phyloP scores from a whole-genome alignment of 2,888 invertebrate species.

The Plebejus anna region DNA sequence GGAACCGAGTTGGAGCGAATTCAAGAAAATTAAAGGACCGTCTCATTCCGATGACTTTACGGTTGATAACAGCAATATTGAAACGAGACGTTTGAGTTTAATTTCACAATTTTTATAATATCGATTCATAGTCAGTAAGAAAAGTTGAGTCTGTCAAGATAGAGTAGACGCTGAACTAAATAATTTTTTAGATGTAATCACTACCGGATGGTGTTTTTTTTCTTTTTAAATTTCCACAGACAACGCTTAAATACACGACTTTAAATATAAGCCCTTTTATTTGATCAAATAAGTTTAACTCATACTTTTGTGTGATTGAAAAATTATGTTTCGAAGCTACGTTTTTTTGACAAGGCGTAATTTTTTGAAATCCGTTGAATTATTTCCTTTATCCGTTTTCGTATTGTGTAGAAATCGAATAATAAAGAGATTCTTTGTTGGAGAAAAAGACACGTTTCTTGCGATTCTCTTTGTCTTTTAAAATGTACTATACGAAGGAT shows the following conservation, averaged over 20 bases:
- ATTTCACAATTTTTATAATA: neutral
- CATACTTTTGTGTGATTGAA: neutral
- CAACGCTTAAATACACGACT: too few relatives aligned
- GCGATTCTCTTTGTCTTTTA: constrained; percentile 6
- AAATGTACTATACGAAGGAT: neutral
- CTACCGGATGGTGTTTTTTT: neutral
- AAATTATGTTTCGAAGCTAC: neutral
- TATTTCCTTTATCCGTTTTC: constrained; percentile 13
- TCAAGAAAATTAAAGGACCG: constrained; percentile 71
- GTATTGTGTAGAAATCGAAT: constrained; percentile 11
- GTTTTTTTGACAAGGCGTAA: neutral
- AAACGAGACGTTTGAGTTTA: neutral
- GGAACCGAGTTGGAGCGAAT: constrained; percentile 64
- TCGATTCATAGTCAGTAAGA: neutral
- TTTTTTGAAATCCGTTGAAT: constrained; percentile 34
- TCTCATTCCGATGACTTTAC: constrained; percentile 68
- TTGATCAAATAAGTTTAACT: too few relatives aligned
- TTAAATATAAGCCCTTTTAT: too few relatives aligned
- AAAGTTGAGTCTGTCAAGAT: neutral
- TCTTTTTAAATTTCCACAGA: neutral
- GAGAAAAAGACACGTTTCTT: constrained; percentile 23
- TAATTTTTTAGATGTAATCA: neutral
- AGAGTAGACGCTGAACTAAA: neutral
- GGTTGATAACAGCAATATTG: constrained; percentile 71
- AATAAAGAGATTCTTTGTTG: constrained; percentile 17